Evolutionary conservation across 2,888 invertebrate species (phyloP).

Genomic region (Notodonta dromedarius): DNA sequence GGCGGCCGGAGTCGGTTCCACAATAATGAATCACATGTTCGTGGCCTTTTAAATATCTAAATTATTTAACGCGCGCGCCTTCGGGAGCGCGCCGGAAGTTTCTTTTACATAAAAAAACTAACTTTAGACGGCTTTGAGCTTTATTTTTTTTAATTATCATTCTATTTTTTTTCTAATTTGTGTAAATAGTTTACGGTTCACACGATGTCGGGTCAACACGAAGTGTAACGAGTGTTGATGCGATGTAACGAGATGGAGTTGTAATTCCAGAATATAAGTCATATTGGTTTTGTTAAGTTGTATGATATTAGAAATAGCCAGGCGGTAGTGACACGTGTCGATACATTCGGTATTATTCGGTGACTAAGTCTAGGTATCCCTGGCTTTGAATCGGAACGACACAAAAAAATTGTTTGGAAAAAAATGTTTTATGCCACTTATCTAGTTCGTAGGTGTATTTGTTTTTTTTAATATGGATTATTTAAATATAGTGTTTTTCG

Average conservation of each 20-base stretch:
- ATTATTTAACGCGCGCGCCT: constrained; percentile 45
- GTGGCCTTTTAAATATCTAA: constrained; percentile 59
- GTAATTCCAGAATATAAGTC: constrained; percentile 48
- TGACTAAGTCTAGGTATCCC: constrained; percentile 25
- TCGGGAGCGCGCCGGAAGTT: constrained; percentile 30
- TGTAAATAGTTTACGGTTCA: constrained; percentile 51
- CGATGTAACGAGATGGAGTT: constrained; percentile 34
- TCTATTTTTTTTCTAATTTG: constrained; percentile 36
- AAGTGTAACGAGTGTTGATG: constrained; percentile 35
- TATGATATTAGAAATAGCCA: constrained; percentile 41
- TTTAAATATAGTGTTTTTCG: constrained; percentile 68
- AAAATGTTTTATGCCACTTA: constrained; percentile 48
- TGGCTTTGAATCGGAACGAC: constrained; percentile 33
- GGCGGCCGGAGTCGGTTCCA: constrained; percentile 23
- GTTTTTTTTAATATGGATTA: constrained; percentile 73
- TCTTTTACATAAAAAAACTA: constrained; percentile 43
- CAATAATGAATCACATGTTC: constrained; percentile 44
- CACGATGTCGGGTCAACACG: constrained; percentile 31
- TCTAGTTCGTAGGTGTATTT: constrained; percentile 78
- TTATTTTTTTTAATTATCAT: constrained; percentile 52
- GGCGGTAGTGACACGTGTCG: constrained; percentile 25
- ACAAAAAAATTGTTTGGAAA: constrained; percentile 39
- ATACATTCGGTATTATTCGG: constrained; percentile 29
- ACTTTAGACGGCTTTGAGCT: constrained; percentile 57
- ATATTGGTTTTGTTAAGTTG: constrained; percentile 49